Evolutionary conservation across 2,113 vertebrate genomes (phyloP), one percentile per base, ranked within the genome.

Genomic region (Anas platyrhynchos): DNA sequence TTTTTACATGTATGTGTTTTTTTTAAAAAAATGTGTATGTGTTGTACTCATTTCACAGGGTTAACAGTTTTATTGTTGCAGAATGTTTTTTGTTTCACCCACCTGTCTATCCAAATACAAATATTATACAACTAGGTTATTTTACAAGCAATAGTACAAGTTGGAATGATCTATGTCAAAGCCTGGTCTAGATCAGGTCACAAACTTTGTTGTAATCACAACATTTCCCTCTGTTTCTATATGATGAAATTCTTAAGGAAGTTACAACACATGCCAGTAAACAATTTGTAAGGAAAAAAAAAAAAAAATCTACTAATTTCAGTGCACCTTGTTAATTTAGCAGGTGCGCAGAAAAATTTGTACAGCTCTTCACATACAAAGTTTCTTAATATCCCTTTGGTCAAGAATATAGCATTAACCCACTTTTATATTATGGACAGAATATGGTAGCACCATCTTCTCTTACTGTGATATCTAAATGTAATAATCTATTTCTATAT

Each of bases 281-380:
- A 84, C 52, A 83, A 48, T 71, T 72, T 92, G 54, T 91, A 91
- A 94, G 88, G 36, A 91, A 88, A 89, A 91, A 68, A 41, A 41
- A 89, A 91, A 68, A 41, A 41, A 71, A 72, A 87, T 23, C n/a
- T 80, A 54, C 72, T 59, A 27, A 41, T 91, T 85, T 56, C 76
- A 54, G 59, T 41, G 29, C 21, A 63, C 29, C 29, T 13, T 52
- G 13, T 65, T 65, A 14, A 29, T 75, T 83, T 66, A 54, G 56
- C 25, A 73, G 13, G 8, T 41, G n/a, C 44, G 54, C 61, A n/a
- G 31, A 91, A 16, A 65, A 86, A 79, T 67, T 62, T 65, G 20
- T 61, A 48, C 29, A 91, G 43, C 32, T 94, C 27, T 73, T 77
- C 36, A 29, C 25, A 23, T 36, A 46, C 2, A 44, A 68, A 62